phyloP scores from a whole-genome alignment of 2,888 invertebrate species.

The Orthosia gothica region DNA sequence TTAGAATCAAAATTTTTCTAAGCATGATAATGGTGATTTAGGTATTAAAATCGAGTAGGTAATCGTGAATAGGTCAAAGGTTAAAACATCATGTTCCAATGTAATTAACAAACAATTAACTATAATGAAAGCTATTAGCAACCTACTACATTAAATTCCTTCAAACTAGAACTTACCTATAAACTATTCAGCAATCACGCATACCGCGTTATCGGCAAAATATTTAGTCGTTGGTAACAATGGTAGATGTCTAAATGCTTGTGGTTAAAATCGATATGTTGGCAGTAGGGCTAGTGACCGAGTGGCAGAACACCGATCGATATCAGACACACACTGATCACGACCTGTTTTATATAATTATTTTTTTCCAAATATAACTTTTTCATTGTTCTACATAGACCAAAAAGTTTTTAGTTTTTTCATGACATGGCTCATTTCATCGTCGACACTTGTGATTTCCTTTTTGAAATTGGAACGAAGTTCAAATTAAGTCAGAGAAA shows the following conservation, averaged over 20 bases:
- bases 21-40: too few species aligned
- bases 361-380: constrained; percentile 19
- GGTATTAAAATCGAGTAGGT: background rate
- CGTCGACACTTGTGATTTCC: background rate
- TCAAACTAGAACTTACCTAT: constrained; percentile 2
- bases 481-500: background rate
- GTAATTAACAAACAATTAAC: background rate
- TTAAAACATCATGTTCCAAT: background rate
- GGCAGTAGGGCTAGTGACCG: constrained; percentile 77
- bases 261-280: constrained; percentile 80
- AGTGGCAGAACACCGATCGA: constrained; percentile 73
- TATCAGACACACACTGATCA: constrained; percentile 61
- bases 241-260: constrained; percentile 69
- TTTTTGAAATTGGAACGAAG: constrained; percentile 11
- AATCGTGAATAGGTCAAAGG: background rate
- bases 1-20: too few species aligned
- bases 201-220: constrained; percentile 30
- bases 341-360: constrained; percentile 30
- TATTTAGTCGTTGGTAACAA: constrained; percentile 60
- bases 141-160: constrained; percentile 25
- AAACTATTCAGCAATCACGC: constrained; percentile 36
- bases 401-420: background rate
- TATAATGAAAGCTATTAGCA: constrained; percentile 17
- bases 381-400: background rate
- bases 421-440: background rate